Evolutionary conservation across 2,797 vertebrate species (phyloP), one percentile per base, ranked within the genome.

Genomic region (Platyrinchus mystaceus): DNA sequence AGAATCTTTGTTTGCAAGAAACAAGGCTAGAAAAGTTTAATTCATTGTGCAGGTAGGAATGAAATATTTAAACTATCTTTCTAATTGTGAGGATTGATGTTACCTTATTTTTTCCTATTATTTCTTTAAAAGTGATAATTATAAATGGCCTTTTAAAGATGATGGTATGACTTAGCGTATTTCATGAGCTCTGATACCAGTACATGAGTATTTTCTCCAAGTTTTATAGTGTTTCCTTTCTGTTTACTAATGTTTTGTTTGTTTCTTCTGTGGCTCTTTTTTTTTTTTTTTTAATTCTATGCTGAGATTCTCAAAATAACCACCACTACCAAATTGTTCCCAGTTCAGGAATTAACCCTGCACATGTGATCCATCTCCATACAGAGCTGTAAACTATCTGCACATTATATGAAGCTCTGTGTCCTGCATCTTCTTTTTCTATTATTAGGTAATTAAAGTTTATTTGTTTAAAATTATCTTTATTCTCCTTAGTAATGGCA

Each of bases 271-370:
- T 87, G 23, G 18, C 8, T 26, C 43, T 71, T 53, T 58, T 79
- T 6, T 46, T 62, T 81, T 18, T 37, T 6, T 36, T 36, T 26
- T 20, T 32, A 59, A 93, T 90, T 47, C 49, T 58, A 10, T 77
- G 59, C 43, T 44, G 32, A 60, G 27, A 78, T 75, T 94, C 84
- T 90, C 52, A 78, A 91, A 93, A 96, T 94, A 85, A 87, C 13
- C 32, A 53, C 15, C 32, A 53, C 32, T 12, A 67, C 47, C 21
- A 12, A 83, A 56, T 64, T 81, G 81, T 91, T 94, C 46, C 19
- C 43, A 82, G 30, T 87, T 75, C n/a, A 88, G 73, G 37, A 84
- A 92, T 82, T 87, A 93, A 28, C 63, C 73, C 76, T 87, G 52
- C n/a, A 36, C 16, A 12, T 68, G 44, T 84, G 68, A 56, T 26